phyloP scores from a whole-genome alignment of 2,797 vertebrate species.

The Etheostoma perlongum region DNA sequence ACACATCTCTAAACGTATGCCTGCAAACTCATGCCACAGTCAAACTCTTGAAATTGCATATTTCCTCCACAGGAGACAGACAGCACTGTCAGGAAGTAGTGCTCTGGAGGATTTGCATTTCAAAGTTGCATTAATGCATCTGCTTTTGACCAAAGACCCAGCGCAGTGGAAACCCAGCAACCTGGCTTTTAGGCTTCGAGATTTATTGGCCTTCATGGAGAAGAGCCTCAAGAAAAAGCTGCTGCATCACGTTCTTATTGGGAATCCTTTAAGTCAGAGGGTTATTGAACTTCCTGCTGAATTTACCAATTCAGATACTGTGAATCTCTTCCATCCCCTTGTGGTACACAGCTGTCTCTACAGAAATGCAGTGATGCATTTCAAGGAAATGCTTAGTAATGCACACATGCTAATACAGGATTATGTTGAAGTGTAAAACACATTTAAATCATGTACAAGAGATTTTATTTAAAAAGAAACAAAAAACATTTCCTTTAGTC shows the following conservation, averaged over 20 bases:
- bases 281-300: conserved; percentile 82
- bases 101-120: conserved; percentile 88
- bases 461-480: conserved; percentile 48
- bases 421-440: conserved; percentile 64
- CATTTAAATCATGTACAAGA: neutral
- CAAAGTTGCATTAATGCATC: conserved; percentile 89
- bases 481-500: neutral
- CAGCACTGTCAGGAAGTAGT: conserved; percentile 83
- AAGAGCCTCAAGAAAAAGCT: conserved; percentile 87
- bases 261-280: conserved; percentile 82
- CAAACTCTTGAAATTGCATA: conserved; percentile 89
- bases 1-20: conserved; percentile 79
- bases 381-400: conserved; percentile 92
- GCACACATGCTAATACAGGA: conserved; percentile 87
- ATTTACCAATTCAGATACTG: conserved; percentile 81
- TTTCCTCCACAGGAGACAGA: conserved; percentile 91
- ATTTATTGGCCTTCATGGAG: conserved; percentile 88
- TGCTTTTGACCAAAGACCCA: conserved; percentile 78
- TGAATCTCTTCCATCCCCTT: conserved; percentile 92
- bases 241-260: conserved; percentile 89
- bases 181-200: conserved; percentile 81
- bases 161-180: conserved; percentile 83
- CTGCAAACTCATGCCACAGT: conserved; percentile 89
- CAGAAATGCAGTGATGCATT: conserved; percentile 83
- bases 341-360: conserved; percentile 84